A percentile compares a stretch with the other conserved stretches of the same genome.
Evolutionary conservation across 2,888 invertebrate species (phyloP).

Genomic region (Cordilura impudica): DNA sequence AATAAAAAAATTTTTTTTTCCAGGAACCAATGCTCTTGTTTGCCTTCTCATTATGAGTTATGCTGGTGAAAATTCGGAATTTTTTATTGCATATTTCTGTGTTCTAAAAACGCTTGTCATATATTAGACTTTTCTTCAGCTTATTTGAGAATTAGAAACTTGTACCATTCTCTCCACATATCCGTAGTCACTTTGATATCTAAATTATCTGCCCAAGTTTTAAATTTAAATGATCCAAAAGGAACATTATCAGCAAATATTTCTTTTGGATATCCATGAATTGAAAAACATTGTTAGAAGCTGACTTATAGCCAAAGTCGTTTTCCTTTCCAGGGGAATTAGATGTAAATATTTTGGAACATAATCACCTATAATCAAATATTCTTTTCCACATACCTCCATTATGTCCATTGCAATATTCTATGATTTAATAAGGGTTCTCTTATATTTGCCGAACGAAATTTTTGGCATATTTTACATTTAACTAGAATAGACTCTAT

Average conservation of each 20-base stretch:
- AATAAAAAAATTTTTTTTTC: constrained; percentile 40
- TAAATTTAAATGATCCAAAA: constrained; percentile 39
- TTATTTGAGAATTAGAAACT: not conserved
- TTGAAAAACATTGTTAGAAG: constrained; percentile 52
- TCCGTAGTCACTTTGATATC: constrained; percentile 40
- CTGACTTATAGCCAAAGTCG: constrained; percentile 37
- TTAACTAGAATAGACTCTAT: constrained; percentile 59
- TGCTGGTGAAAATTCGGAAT: constrained; percentile 38
- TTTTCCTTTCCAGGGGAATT: constrained; percentile 54
- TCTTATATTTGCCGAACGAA: constrained; percentile 42
- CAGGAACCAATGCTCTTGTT: constrained; percentile 54
- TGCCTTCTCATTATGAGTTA: constrained; percentile 53
- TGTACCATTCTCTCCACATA: constrained; percentile 18
- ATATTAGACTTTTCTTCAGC: constrained; percentile 11
- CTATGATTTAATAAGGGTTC: constrained; percentile 57
- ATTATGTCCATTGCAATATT: constrained; percentile 69
- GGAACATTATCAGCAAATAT: constrained; percentile 50
- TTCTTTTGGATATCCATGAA: constrained; percentile 24
- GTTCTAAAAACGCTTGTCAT: constrained; percentile 46
- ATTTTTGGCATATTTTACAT: constrained; percentile 52
- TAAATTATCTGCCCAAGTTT: constrained; percentile 10
- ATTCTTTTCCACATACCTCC: constrained; percentile 56
- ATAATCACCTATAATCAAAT: constrained; percentile 53
- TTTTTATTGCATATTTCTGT: constrained; percentile 57
- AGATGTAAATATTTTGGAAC: constrained; percentile 62